phyloP scores from a whole-genome alignment of 2,888 invertebrate genomes.

The Heliconius hortense region DNA sequence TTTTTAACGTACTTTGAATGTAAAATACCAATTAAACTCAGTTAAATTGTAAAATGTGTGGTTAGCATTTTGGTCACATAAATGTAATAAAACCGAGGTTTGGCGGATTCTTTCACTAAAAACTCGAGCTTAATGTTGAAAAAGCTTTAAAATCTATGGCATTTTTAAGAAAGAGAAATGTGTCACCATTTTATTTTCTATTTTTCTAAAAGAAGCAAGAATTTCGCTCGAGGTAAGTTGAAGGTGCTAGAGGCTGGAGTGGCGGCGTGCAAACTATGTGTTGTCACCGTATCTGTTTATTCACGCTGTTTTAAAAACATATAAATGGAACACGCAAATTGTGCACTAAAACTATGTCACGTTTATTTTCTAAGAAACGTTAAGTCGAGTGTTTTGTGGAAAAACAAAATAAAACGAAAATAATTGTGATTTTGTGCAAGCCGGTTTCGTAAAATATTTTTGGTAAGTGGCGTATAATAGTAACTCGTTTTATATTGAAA shows the following conservation, averaged over 20 bases:
- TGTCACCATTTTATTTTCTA: conserved; percentile 48
- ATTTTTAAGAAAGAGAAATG: conserved; percentile 44
- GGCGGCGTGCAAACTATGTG: conserved; percentile 63
- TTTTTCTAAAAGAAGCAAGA: conserved; percentile 49
- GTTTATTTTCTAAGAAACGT: conserved; percentile 27
- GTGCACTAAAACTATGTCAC: conserved; percentile 29
- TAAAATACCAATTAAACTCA: neutral
- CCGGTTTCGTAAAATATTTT: neutral
- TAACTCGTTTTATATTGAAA: neutral
- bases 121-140: conserved; percentile 34
- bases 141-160: conserved; percentile 41
- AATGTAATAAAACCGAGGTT: conserved; percentile 21
- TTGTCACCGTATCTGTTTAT: conserved; percentile 46
- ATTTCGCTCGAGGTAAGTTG: conserved; percentile 58
- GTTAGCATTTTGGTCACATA: conserved; percentile 25
- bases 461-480: neutral
- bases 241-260: conserved; percentile 60
- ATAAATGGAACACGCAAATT: conserved; percentile 41
- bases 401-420: conserved; percentile 5
- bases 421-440: neutral
- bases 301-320: conserved; percentile 44
- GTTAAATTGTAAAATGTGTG: conserved; percentile 2
- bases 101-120: conserved; percentile 13
- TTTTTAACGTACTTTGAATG: neutral
- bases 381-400: conserved; percentile 18